These are phyloP conservation scores for Danio albolineatus DNA, from an alignment of 2,797 vertebrate genomes.

Conservation along the genomic window DNA sequence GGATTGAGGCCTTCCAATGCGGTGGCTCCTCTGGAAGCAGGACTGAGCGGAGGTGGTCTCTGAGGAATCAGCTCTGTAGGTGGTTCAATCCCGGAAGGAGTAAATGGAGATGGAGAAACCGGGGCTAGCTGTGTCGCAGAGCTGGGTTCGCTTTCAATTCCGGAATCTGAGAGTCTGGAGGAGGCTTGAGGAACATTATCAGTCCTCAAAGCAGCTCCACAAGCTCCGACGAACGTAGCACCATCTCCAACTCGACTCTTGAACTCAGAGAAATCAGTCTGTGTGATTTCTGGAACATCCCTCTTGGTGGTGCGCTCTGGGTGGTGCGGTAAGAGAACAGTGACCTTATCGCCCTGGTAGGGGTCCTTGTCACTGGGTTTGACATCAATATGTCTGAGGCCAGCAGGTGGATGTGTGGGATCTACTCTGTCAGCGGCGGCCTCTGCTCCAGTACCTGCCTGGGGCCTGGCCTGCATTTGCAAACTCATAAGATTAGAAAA, in stretches of 20 bases:
- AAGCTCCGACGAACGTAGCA: conserved; percentile 67
- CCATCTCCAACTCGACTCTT: conserved; percentile 67
- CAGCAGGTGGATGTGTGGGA: conserved; percentile 65
- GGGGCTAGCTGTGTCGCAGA: conserved; percentile 86
- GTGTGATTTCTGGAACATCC: conserved; percentile 68
- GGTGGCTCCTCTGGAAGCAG: conserved; percentile 77
- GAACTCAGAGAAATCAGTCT: conserved; percentile 65
- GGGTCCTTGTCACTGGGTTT: conserved; percentile 83
- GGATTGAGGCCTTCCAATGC: conserved; percentile 81
- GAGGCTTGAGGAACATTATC: conserved; percentile 83
- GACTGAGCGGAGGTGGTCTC: conserved; percentile 74
- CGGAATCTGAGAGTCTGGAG: conserved; percentile 96
- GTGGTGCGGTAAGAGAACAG: conserved; percentile 75
- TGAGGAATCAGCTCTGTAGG: conserved; percentile 73
- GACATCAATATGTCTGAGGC: conserved; percentile 82
- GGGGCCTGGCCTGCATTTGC: conserved; percentile 78
- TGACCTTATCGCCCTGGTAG: conserved; percentile 84
- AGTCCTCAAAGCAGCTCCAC: conserved; percentile 66
- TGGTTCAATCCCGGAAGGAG: conserved; percentile 69
- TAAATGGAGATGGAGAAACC: conserved; percentile 78
- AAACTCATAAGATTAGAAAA: conserved; percentile 76
- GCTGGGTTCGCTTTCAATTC: conserved; percentile 95
- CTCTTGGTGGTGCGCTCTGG: conserved; percentile 58
- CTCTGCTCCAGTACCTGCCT: conserved; percentile 82
- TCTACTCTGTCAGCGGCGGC: conserved; percentile 69